These are phyloP conservation scores for Eulemur rufifrons DNA, from an alignment of 2,113 vertebrate species.

Conservation along the genomic window DNA sequence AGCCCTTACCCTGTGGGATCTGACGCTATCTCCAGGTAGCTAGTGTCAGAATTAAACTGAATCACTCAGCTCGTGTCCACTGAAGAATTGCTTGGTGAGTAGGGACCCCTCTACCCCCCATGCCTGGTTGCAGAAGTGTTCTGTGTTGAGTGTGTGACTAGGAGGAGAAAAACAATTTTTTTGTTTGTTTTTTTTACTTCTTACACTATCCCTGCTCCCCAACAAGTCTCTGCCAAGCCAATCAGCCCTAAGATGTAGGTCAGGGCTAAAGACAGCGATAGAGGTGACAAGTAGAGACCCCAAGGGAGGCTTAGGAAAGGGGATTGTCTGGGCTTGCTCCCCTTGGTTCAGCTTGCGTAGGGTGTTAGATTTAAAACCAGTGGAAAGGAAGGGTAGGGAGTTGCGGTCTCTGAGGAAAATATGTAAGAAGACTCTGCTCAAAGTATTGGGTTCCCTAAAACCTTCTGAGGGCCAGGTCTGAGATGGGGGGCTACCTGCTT, in stretches of 20 bases:
- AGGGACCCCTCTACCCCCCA: background rate
- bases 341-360: background rate
- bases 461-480: background rate
- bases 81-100: background rate
- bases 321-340: background rate
- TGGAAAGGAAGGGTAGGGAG: background rate
- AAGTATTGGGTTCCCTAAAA: background rate
- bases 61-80: background rate
- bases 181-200: background rate
- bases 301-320: background rate
- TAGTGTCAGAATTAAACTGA: background rate
- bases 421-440: background rate
- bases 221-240: background rate
- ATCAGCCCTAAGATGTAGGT: background rate
- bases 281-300: background rate
- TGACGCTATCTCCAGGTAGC: background rate
- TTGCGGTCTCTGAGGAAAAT: background rate
- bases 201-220: background rate
- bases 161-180: background rate
- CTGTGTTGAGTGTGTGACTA: background rate
- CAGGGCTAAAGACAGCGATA: background rate
- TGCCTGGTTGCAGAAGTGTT: background rate
- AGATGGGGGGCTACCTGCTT: background rate
- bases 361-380: background rate
- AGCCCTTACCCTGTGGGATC: background rate